Percentiles rank a stretch among this genome's conserved stretches.
phyloP scores from a whole-genome alignment of 2,797 vertebrate genomes.

The Bradypus variegatus region DNA sequence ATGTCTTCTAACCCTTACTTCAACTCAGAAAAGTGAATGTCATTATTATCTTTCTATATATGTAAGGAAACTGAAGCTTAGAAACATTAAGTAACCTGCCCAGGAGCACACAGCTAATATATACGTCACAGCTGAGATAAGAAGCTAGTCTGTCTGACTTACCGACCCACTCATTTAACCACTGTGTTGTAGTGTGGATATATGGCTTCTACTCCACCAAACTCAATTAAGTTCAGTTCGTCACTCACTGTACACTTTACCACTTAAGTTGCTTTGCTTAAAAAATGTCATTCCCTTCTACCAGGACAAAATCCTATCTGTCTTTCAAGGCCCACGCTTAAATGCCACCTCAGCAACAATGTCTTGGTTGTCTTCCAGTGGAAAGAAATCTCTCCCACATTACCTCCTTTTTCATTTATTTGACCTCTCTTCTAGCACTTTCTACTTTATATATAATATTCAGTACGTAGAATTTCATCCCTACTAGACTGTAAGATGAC shows the following conservation, averaged over 20 bases:
- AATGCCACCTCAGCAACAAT: neutral
- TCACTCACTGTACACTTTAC: neutral
- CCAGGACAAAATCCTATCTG: neutral
- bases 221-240: neutral
- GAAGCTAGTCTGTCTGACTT: neutral
- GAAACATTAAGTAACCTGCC: too few relatives aligned
- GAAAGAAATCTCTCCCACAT: neutral
- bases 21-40: neutral
- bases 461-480: neutral
- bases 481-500: neutral
- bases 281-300: neutral
- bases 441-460: neutral
- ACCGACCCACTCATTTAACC: neutral
- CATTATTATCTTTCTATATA: neutral
- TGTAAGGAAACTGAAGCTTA: slow-evolving; percentile 7
- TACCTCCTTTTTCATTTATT: slow-evolving; percentile 5
- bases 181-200: neutral
- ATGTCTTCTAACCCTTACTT: neutral
- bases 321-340: neutral
- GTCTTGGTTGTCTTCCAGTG: neutral
- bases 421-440: neutral
- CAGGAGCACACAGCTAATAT: neutral
- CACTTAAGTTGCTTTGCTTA: neutral
- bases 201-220: neutral
- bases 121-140: neutral